Evolutionary conservation across 2,797 vertebrate species (phyloP), one percentile per base, ranked within the genome.

Genomic region (Natrix natrix): DNA sequence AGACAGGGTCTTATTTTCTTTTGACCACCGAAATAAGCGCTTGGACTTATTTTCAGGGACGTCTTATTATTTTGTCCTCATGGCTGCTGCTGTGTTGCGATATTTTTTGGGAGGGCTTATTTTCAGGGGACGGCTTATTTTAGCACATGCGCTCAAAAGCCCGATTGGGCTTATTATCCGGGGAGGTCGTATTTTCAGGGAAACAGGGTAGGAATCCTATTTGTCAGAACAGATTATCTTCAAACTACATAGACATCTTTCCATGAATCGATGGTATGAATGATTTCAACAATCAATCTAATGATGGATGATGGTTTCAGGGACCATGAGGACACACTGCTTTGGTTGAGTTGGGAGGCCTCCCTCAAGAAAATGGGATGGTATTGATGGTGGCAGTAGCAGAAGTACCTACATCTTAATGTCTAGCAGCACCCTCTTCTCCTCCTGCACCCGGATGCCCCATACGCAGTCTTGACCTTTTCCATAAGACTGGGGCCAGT

Each of bases 401-500:
- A 14, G 10, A 7, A 14, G 63, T 92, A 66, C 98, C 96, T 97
- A 99, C 99, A 99, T 99, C 95, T 99, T 98, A 55, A 99, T 97
- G 91, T 99, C 98, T 93, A 99, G 98, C 93, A 99, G 98, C 54
- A 99, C 98, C 91, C 98, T 98, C 95, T 98, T 99, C 97, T 99
- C 99, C 94, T 99, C 99, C 48, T 98, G 98, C 26, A 98, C 98
- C 1, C 98, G 99, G 94, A 99, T 98, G 95, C 98, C 98, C 99
- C 99, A 99, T 43, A 99, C 98, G 48, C 99, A 99, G 97, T 99
- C 98, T 61, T 98, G 98, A 20, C 99, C 98, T 48, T 98, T 99
- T 93, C 98, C 98, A 92, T 99, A 99, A 96, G 98, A 99, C 97
- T 99, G 98, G 56, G 99, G 99, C 98, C 99, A 99, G 95, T 99